A percentile compares a stretch with the other conserved stretches of the same genome.
Evolutionary conservation across 2,797 vertebrate species (phyloP).

Genomic region (Columba guinea): DNA sequence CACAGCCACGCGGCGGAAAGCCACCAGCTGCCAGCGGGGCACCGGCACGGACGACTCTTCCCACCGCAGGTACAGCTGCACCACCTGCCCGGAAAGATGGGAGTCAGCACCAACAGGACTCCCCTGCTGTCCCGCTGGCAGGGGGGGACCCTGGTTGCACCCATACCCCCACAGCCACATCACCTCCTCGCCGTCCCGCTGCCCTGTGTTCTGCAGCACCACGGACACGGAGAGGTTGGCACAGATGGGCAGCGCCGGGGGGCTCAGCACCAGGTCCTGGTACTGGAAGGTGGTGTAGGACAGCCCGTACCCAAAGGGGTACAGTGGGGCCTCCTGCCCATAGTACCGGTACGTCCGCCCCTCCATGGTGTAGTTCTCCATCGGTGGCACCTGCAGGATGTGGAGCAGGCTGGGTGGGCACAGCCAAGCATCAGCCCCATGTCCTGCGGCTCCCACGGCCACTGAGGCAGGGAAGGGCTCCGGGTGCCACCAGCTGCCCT

Average conservation of each 20-base stretch:
- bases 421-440: neutral
- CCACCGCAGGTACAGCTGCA: slow-evolving; percentile 74
- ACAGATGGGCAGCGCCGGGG: neutral
- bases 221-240: slow-evolving; percentile 61
- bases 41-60: slow-evolving; percentile 39
- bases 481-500: rapidly evolving
- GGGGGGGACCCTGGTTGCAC: rapidly evolving
- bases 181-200: slow-evolving; percentile 66
- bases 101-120: rapidly evolving
- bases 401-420: neutral
- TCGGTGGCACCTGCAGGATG: slow-evolving; percentile 26
- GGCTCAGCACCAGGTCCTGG: slow-evolving; percentile 54
- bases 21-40: slow-evolving; percentile 73
- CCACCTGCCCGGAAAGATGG: slow-evolving; percentile 9
- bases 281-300: slow-evolving; percentile 70
- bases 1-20: slow-evolving; percentile 40
- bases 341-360: slow-evolving; percentile 74
- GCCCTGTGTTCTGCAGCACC: slow-evolving; percentile 63
- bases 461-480: neutral
- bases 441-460: rapidly evolving
- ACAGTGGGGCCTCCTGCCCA: slow-evolving; percentile 59
- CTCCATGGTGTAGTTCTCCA: slow-evolving; percentile 76
- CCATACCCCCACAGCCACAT: rapidly evolving
- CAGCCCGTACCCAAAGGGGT: slow-evolving; percentile 72
- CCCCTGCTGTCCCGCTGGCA: neutral